Conservation (phyloP, 2,888 invertebrate species). For the Eupithecia dodoneata region DNA sequence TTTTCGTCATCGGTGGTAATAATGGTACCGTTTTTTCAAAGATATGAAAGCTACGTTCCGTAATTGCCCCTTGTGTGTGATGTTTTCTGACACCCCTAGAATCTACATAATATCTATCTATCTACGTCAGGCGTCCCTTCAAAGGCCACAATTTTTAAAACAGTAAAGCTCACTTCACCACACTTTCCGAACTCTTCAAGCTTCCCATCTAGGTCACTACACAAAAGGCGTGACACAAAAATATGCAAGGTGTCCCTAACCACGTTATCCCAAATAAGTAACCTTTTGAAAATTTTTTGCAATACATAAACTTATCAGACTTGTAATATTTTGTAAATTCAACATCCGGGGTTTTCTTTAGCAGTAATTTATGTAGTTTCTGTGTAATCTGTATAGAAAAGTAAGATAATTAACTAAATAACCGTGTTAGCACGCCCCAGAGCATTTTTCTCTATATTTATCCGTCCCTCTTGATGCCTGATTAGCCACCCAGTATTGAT, state of each 20-base stretch:
- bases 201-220: conserved; percentile 45
- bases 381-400: not conserved
- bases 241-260: not conserved
- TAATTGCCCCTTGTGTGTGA: not conserved
- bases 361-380: not conserved
- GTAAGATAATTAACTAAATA: not conserved
- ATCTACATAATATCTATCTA: not conserved
- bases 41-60: not conserved
- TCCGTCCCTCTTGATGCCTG: conserved; percentile 62
- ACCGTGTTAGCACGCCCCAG: conserved; percentile 38
- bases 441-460: conserved; percentile 57
- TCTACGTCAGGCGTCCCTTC: not conserved
- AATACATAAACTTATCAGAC: too few relatives aligned
- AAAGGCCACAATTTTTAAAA: conserved; percentile 5
- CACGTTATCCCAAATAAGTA: not conserved
- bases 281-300: too few relatives aligned
- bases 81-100: not conserved
- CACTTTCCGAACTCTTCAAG: conserved; percentile 29
- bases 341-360: not conserved
- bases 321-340: not conserved
- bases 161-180: conserved; percentile 33
- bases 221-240: conserved; percentile 41
- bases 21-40: not conserved
- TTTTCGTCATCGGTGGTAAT: not conserved
- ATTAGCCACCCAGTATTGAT: conserved; percentile 76